Base-by-base conservation (phyloP, 2,888 invertebrate species). In the Abrostola tripartita region DNA sequence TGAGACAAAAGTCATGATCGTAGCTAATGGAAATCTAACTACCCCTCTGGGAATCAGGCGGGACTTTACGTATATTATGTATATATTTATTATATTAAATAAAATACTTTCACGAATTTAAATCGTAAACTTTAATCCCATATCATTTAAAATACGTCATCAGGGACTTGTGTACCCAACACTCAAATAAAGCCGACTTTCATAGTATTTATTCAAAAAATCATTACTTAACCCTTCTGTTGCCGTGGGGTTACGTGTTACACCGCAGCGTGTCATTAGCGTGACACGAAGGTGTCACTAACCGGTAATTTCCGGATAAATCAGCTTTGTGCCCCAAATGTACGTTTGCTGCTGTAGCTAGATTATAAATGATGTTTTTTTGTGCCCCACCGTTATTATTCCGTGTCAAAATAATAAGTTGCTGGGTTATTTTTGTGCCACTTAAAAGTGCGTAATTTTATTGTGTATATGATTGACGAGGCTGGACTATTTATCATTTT, bases 271-370 rank as follows among this genome's bases (percentile, higher is more conserved):
- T 68, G 47, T 71, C 74, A 71, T 78, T 77, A 77, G 61, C 41
- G 12, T 80, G 78, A 68, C 74, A 59, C 50, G 61, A 37, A 65
- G 63, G 69, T 71, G 68, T 71, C 74, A 71, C 54, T 67, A 78
- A 68, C 78, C 74, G 62, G 77, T 78, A 80, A 78, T 80, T 74
- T 74, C 80, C 74, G 78, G 78, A 68, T 64, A 68, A 80, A 72
- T 78, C 80, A 73, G 65, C 74, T 71, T 79, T 77, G 60, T 77
- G 65, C 53, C 70, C 60, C 68, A 71, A 79, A 76, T 76, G 68
- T 79, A 68, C 62, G 47, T 65, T 76, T 67, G 70, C 40, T 60
- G 62, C 40, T 62, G 54, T 59, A 60, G 42, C 65, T 58, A 70
- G 60, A 68, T 76, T 72, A 76, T 79, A 65, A 79, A 79, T 76